Base-by-base conservation (phyloP, 2,113 vertebrate species). In the Tretioscincus oriximinensis region DNA sequence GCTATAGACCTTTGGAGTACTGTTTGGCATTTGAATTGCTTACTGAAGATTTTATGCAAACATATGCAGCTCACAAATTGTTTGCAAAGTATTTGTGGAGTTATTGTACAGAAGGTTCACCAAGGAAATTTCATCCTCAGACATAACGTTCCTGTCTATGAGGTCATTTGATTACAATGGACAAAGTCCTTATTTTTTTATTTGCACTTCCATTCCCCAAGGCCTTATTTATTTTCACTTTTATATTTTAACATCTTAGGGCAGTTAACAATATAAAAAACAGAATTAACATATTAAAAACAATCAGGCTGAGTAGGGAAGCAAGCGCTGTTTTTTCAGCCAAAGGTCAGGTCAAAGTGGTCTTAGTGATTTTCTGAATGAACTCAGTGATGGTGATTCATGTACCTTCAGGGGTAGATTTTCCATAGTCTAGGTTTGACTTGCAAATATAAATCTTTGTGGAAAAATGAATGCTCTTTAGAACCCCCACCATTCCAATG, bases 21-120 rank as follows among this genome's bases (percentile, higher is more conserved):
- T 49, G 65, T 79, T 75, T 74, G 72, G 65, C 79, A 79, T 84
- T 79, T 68, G 72, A 84, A 84, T 69, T 75, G 77, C 68, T 79
- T 79, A 75, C 45, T 79, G 71, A 75, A 75, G 74, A 54, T 63
- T 84, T 84, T 79, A 73, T 74, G 76, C 76, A 84, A 84, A 69
- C 70, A 79, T 74, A 79, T 84, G 76, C 41, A 84, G 51, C 64
- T 74, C 65, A 69, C 79, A 74, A 74, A 79, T 84, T 78, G 77
- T 73, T 79, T 78, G 82, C 63, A 74, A 65, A 79, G 71, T 75
- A 18, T 75, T 84, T 29, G 21, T 78, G 51, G 70, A 73, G 67
- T 49, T 74, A 78, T 69, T 70, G 66, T 76, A 70, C 35, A 76
- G 67, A 82, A 76, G 47, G n/a, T 76, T 49, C 24, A 7, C 70